A percentile compares a stretch with the other conserved stretches of the same genome.
phyloP scores from a whole-genome alignment of 2,888 invertebrate species.

The Scaptomyza reducta region DNA sequence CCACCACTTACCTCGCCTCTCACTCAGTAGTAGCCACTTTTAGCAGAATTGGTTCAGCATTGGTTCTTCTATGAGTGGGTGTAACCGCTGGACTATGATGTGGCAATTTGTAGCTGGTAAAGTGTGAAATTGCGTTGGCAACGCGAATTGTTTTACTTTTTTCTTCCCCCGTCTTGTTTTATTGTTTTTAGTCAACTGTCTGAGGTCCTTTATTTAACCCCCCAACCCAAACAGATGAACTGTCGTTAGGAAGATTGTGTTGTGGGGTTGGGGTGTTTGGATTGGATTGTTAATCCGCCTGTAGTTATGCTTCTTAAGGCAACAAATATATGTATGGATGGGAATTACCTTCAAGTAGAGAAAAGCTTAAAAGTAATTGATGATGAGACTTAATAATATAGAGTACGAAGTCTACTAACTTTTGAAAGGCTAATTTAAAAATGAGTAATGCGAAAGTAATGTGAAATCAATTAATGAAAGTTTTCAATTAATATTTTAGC shows the following conservation, averaged over 20 bases:
- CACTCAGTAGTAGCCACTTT: not conserved
- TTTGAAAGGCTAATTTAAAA: not conserved
- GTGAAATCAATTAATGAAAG: not conserved
- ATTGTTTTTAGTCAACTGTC: constrained; percentile 29
- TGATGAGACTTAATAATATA: not conserved
- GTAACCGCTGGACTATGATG: constrained; percentile 71
- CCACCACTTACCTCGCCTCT: too few species aligned
- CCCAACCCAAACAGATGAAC: constrained; percentile 4
- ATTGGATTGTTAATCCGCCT: not conserved
- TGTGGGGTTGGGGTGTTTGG: too few species aligned
- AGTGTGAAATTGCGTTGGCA: constrained; percentile 78
- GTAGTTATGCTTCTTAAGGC: not conserved
- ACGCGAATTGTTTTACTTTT: constrained; percentile 65
- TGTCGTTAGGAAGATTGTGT: constrained; percentile 2
- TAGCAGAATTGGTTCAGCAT: constrained; percentile 17
- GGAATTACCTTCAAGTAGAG: not conserved
- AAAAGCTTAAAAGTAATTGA: not conserved
- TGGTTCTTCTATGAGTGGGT: constrained; percentile 32
- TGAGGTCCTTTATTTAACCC: constrained; percentile 21
- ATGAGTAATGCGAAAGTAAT: not conserved
- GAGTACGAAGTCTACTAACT: not conserved
- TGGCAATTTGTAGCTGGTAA: constrained; percentile 78
- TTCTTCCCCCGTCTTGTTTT: not conserved
- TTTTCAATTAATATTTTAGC: too few species aligned
- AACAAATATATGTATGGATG: not conserved